Percentiles rank a stretch among this genome's conserved stretches.
These are phyloP conservation scores for Hyppa rectilinea DNA, from an alignment of 2,888 invertebrate genomes.

Conservation along the genomic window DNA sequence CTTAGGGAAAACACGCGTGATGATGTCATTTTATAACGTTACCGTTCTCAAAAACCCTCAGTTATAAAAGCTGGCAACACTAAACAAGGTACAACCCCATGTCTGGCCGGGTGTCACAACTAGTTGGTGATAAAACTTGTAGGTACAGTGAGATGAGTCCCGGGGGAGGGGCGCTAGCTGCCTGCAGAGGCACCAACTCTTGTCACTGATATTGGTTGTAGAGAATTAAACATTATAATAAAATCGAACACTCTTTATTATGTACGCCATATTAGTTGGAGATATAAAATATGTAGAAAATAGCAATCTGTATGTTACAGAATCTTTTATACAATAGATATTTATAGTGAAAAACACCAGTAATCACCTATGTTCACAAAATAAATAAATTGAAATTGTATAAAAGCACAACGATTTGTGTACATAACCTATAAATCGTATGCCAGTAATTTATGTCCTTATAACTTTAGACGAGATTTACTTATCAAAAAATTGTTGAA, in stretches of 20 bases:
- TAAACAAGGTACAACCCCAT: conserved; percentile 18
- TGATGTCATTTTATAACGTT: conserved; percentile 25
- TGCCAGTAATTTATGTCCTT: no score
- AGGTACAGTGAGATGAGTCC: conserved; percentile 33
- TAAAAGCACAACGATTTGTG: not conserved
- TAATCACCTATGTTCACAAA: no score
- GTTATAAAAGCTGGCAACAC: conserved; percentile 18
- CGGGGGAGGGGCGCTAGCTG: conserved; percentile 1
- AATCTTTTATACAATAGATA: no score
- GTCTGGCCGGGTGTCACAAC: conserved; percentile 29
- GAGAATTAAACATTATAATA: no score
- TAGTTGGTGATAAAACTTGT: conserved; percentile 45
- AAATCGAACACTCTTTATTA: no score
- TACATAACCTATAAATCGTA: not conserved
- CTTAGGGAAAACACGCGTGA: conserved; percentile 3
- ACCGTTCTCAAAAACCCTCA: conserved; percentile 29
- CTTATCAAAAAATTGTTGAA: not conserved
- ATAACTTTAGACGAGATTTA: not conserved
- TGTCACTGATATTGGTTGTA: conserved; percentile 35
- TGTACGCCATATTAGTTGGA: no score
- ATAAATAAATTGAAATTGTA: no score
- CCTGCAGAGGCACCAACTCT: conserved; percentile 14
- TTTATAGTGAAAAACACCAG: no score
- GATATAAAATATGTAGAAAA: no score
- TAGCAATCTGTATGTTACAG: no score